Conservation (phyloP, 2,113 vertebrate species). For the Alectura lathami region DNA sequence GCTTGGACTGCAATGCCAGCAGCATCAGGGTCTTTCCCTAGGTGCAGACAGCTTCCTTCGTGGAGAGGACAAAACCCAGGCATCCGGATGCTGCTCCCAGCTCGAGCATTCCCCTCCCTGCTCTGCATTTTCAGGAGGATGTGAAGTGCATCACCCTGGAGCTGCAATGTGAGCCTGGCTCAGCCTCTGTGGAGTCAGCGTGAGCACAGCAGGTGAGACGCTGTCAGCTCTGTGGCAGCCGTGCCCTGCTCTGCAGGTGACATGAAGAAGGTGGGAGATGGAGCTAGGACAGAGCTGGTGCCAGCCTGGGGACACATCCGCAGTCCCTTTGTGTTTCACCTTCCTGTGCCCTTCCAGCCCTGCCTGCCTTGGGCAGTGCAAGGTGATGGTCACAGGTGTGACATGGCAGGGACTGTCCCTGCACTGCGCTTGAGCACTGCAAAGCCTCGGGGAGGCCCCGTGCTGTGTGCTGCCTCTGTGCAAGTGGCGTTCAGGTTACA, state of each 20-base stretch:
- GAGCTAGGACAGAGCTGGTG: neutral
- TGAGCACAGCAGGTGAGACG: accelerated
- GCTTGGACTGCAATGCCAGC: neutral
- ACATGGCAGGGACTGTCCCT: accelerated
- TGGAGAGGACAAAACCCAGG: neutral
- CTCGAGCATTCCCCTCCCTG: neutral
- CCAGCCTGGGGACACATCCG: neutral
- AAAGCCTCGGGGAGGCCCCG: neutral
- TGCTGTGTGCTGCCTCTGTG: neutral
- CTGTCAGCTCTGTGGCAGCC: neutral
- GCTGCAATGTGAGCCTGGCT: neutral
- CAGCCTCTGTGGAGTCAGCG: neutral
- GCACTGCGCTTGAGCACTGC: accelerated
- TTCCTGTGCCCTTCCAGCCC: neutral
- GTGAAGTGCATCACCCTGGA: neutral
- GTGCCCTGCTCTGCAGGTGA: accelerated
- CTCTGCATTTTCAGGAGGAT: accelerated
- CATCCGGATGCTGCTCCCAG: neutral
- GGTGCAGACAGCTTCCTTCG: slow-evolving; percentile 45
- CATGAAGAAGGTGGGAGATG: neutral
- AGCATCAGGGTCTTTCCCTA: neutral
- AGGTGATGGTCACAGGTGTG: neutral
- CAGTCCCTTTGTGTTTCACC: neutral
- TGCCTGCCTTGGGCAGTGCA: accelerated
- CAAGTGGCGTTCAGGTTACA: slow-evolving; percentile 7